Base-by-base conservation (phyloP, 2,113 vertebrate genomes). In the Hippocampus guttulatus region DNA sequence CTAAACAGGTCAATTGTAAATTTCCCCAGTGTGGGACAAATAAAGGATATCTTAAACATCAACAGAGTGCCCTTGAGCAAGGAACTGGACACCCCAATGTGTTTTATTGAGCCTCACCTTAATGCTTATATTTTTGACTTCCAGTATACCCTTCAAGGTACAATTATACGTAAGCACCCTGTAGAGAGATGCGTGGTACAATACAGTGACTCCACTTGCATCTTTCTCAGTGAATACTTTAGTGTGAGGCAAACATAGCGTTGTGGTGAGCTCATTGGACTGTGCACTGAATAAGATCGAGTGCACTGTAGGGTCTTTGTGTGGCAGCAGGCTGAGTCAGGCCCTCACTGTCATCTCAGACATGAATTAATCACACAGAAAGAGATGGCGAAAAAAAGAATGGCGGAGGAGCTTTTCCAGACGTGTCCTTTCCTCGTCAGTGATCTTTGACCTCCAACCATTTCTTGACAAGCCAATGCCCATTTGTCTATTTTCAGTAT, bases 261-360 rank as follows among this genome's bases (percentile, higher is more conserved):
- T 61, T 65, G 83, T 73, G 87, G 65, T 91, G 89, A 91, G 84
- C 77, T 91, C 88, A 91, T 84, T 33, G 77, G 81, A 81, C 62
- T 85, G 64, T 18, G 77, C 76, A 85, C 79, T 83, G 80, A 82
- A 85, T 79, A 79, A 80, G 68, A 76, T 67, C 43, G 62, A 73
- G 63, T 73, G 65, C 69, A 85, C 87, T 90, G 84, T 85, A 41
- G 83, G 68, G 64, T 27, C 85, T 90, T 90, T 90, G 90, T 91
- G 81, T 87, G 80, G 61, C 79, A 84, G 74, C 81, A 40, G 85
- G 79, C 85, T 87, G 84, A 88, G 78, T 90, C 85, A 85, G 78
- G 75, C 76, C 81, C 83, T 77, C 83, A 77, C 67, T 85, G 75
- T 85, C 84, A 74, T 78, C 79, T 62, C 54, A 20, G 78, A 71